Evolutionary conservation across 2,797 vertebrate genomes (phyloP).

Genomic region (Perodicticus potto): DNA sequence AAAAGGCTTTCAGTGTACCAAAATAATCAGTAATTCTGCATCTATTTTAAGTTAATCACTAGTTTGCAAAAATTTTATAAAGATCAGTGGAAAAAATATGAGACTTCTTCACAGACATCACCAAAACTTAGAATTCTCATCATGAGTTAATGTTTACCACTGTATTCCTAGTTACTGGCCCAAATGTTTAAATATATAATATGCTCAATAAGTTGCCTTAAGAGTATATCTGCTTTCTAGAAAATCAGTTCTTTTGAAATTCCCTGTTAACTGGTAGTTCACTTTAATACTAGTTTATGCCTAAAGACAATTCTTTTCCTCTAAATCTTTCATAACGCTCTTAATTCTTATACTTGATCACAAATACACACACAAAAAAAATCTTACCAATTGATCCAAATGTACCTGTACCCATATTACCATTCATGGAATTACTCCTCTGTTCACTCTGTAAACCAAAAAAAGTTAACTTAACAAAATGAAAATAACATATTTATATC

Average conservation of each 20-base stretch:
- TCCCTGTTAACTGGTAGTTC: neutral
- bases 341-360: constrained; percentile 10
- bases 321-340: neutral
- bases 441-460: constrained; percentile 94
- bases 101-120: neutral
- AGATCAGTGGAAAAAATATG: neutral
- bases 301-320: neutral
- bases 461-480: constrained; percentile 75
- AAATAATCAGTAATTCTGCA: constrained; percentile 20
- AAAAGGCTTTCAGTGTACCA: neutral
- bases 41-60: constrained; percentile 25
- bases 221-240: neutral
- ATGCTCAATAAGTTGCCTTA: neutral
- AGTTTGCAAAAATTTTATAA: neutral
- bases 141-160: neutral
- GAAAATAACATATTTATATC: neutral
- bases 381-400: constrained; percentile 93
- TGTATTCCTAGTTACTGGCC: neutral
- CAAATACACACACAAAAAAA: constrained; percentile 57
- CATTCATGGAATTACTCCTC: constrained; percentile 94
- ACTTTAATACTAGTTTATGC: neutral
- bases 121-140: neutral
- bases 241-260: neutral
- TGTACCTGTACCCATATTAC: constrained; percentile 94
- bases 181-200: constrained; percentile 10